Base-by-base conservation (phyloP, 2,797 vertebrate genomes). In the Spinus olivaceus region DNA sequence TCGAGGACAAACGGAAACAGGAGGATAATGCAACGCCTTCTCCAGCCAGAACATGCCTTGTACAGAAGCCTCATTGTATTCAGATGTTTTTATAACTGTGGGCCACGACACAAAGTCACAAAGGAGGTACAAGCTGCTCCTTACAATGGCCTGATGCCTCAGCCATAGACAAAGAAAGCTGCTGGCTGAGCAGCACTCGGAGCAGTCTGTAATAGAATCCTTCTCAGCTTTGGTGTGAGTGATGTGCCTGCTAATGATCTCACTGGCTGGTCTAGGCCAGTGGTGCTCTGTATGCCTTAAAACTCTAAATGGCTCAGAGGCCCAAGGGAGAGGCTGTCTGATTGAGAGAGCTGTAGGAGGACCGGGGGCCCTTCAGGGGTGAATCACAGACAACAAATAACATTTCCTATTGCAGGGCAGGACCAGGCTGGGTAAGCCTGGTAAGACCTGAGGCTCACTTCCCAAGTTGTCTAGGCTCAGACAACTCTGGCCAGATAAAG, bases 11-110 rank as follows among this genome's bases (percentile, higher is more conserved):
- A 81, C 0, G 0, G 77, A 89, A 86, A 82, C 32, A 61, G 54
- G 44, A 72, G n/a, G 20, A 84, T 71, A 91, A 92, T 50, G 28
- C 41, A 91, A 74, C 0, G 5, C n/a, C 59, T 92, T 74, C 74
- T 84, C n/a, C 56, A 82, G 54, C 24, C 67, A 74, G 51, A 83
- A 83, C 1, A 1, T 13, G 44, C 27, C 61, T 51, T 67, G 15
- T 35, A 84, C 61, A 87, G 79, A 95, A 91, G n/a, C 61, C 13
- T 78, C 41, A 57, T 91, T 94, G 61, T 91, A 50, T 69, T 83
- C 54, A 69, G 54, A 25, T 86, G 63, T 59, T 76, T 91, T 88
- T 91, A 32, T 60, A 91, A 81, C 35, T 74, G 27, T 46, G n/a
- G 6, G 16, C 32, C 37, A 15, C 18, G 51, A 61, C 23, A 59